phyloP scores from a whole-genome alignment of 2,113 vertebrate genomes.

The Tylochromis polylepis region DNA sequence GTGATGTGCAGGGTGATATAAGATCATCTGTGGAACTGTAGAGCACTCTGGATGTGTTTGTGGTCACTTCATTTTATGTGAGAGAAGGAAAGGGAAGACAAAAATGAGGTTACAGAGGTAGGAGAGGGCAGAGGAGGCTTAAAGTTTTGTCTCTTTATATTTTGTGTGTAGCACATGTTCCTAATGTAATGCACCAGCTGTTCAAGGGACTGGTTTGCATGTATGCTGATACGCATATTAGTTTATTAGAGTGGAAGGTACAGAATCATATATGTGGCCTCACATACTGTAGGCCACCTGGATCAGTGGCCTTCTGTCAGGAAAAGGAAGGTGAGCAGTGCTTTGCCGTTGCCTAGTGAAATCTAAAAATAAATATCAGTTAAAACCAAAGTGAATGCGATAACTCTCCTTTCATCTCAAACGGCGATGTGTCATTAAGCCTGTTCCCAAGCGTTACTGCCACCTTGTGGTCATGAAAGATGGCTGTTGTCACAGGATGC shows the following conservation, averaged over 20 bases:
- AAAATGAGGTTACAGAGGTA: background rate
- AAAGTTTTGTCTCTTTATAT: background rate
- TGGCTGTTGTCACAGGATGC: background rate
- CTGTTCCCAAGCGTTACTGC: background rate
- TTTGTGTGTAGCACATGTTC: background rate
- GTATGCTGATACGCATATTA: background rate
- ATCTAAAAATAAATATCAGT: background rate
- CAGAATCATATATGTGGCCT: background rate
- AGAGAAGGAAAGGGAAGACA: background rate
- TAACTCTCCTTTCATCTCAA: background rate
- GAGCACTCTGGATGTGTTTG: background rate
- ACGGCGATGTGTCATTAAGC: background rate
- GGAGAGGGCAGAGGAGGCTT: accelerated
- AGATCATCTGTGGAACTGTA: background rate
- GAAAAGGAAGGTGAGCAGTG: background rate
- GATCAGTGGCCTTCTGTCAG: background rate
- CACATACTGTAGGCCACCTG: background rate
- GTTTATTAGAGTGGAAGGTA: background rate
- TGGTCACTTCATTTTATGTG: background rate
- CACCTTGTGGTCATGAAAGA: background rate
- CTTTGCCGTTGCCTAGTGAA: background rate
- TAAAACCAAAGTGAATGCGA: background rate
- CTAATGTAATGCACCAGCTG: background rate
- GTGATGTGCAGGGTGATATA: background rate
- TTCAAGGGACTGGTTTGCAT: background rate